These are phyloP conservation scores for Suillia variegata DNA, from an alignment of 2,888 invertebrate genomes.

Conservation along the genomic window DNA sequence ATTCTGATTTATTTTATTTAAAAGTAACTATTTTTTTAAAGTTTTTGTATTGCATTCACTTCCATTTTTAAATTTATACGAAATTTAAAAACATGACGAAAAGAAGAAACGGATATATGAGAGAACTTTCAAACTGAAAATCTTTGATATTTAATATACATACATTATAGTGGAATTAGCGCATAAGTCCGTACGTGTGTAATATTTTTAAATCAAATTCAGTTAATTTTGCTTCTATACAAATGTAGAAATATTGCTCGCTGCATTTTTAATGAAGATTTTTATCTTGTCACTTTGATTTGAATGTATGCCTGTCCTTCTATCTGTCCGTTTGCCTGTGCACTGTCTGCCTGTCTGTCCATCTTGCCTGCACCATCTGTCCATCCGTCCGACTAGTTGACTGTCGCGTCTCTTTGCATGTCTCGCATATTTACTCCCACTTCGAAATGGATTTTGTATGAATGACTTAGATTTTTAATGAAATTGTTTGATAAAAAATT, in stretches of 20 bases:
- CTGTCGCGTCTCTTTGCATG: conserved; percentile 13
- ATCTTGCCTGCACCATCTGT: not conserved
- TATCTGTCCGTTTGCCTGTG: not conserved
- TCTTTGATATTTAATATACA: no score
- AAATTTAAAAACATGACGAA: no score
- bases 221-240: not conserved
- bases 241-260: not conserved
- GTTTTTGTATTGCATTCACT: no score
- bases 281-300: conserved; percentile 11
- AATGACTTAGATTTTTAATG: conserved; percentile 9
- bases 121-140: no score
- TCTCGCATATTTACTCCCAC: conserved; percentile 17
- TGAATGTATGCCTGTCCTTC: not conserved
- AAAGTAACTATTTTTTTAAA: no score
- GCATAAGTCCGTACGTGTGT: no score
- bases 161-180: no score
- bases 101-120: no score
- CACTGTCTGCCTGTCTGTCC: no score
- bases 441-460: not conserved
- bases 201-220: conserved; percentile 1
- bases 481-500: conserved; percentile 17
- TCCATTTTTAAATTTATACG: no score
- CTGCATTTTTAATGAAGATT: conserved; percentile 15
- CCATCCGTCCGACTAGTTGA: no score
- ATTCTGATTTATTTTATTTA: no score